phyloP scores from a whole-genome alignment of 2,797 vertebrate genomes.

The Xyrichtys novacula region DNA sequence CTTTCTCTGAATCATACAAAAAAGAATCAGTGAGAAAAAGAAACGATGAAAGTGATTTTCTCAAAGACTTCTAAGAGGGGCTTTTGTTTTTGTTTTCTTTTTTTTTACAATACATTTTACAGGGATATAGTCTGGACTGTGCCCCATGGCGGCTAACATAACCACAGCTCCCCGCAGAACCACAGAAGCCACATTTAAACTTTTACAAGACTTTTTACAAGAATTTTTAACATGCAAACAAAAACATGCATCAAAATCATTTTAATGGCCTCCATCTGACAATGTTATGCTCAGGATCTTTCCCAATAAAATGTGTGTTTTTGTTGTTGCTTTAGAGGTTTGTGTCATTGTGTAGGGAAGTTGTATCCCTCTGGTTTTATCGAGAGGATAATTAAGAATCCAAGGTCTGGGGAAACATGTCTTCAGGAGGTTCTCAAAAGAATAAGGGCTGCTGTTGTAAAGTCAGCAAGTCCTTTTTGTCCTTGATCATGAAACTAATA shows the following conservation, averaged over 20 bases:
- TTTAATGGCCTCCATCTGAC: background rate
- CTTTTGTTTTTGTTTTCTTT: background rate
- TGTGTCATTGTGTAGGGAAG: background rate
- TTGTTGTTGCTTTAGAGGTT: background rate
- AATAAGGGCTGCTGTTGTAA: background rate
- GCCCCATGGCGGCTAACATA: background rate
- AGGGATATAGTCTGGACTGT: slow-evolving; percentile 19
- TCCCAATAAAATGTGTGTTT: background rate
- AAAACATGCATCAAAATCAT: background rate
- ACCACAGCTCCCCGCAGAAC: background rate
- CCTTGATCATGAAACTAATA: background rate
- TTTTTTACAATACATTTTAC: background rate
- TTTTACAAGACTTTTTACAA: slow-evolving; percentile 20
- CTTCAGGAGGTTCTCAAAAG: background rate
- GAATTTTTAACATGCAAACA: slow-evolving; percentile 15
- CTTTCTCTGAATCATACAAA: slow-evolving; percentile 62
- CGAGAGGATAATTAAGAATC: background rate
- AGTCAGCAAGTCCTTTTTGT: background rate
- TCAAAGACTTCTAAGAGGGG: slow-evolving; percentile 28
- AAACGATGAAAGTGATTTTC: slow-evolving; percentile 45
- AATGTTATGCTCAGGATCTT: background rate
- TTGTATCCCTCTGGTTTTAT: background rate
- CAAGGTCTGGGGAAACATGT: background rate
- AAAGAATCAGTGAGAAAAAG: slow-evolving; percentile 54
- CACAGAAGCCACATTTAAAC: slow-evolving; percentile 9